These are phyloP conservation scores for Endotricha flammealis DNA, from an alignment of 2,888 invertebrate species.

Conservation along the genomic window DNA sequence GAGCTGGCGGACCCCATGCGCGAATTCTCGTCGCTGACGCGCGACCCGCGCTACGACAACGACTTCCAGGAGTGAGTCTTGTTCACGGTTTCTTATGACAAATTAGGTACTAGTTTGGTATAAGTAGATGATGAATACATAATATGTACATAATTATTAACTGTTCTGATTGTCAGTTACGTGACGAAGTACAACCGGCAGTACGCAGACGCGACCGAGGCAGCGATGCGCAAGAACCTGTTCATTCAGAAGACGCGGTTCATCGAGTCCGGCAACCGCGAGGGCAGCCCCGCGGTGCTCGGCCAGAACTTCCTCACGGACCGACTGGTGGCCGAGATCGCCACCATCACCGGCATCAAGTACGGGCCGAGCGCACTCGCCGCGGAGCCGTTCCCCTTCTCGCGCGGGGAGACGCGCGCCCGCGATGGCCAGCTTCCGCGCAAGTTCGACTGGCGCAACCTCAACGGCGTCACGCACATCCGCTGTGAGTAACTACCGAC, in stretches of 20 bases:
- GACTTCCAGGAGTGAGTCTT: slow-evolving; percentile 29
- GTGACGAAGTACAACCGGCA: slow-evolving; percentile 34
- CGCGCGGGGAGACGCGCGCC: slow-evolving; percentile 28
- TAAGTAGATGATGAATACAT: no score
- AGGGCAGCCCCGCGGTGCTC: slow-evolving; percentile 47
- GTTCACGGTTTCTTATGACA: no score
- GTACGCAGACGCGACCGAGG: slow-evolving; percentile 48
- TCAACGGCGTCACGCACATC: slow-evolving; percentile 56
- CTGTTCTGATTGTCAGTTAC: slow-evolving; percentile 33
- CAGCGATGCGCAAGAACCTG: slow-evolving; percentile 53
- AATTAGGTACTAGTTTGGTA: not conserved
- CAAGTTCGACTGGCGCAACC: slow-evolving; percentile 56
- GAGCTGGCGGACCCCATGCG: slow-evolving; percentile 54
- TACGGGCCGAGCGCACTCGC: slow-evolving; percentile 16
- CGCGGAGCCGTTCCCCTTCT: slow-evolving; percentile 43
- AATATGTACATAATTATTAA: not conserved
- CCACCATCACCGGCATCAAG: slow-evolving; percentile 37
- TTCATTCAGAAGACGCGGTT: slow-evolving; percentile 47
- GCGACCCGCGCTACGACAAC: slow-evolving; percentile 43
- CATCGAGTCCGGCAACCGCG: slow-evolving; percentile 49
- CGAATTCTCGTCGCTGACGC: slow-evolving; percentile 48
- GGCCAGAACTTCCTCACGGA: slow-evolving; percentile 48
- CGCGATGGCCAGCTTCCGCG: slow-evolving; percentile 38
- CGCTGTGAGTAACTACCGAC: slow-evolving; percentile 36
- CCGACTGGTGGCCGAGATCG: slow-evolving; percentile 44